Percentiles rank a stretch among this genome's conserved stretches.
phyloP scores from a whole-genome alignment of 1,140 invertebrate species.

The Drosophila insularis region DNA sequence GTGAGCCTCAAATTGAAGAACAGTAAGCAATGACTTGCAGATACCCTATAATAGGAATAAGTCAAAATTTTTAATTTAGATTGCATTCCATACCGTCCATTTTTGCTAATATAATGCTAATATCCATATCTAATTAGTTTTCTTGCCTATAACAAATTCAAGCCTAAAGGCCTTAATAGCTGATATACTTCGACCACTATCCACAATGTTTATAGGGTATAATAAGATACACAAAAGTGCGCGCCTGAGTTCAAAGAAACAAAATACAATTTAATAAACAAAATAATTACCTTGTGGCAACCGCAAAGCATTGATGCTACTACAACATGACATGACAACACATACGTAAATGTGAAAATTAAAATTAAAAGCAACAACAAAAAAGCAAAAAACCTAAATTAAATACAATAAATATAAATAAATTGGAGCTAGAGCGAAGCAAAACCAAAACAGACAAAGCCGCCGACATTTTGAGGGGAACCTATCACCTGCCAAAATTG shows the following conservation, averaged over 20 bases:
- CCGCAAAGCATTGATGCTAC: constrained; percentile 60
- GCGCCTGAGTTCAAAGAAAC: constrained; percentile 69
- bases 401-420: constrained; percentile 49
- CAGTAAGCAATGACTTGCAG: background rate
- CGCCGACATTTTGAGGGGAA: background rate
- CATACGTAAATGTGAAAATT: background rate
- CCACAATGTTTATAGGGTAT: background rate
- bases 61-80: too few relatives aligned
- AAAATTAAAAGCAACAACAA: constrained; percentile 20
- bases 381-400: constrained; percentile 11
- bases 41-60: background rate
- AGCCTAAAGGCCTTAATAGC: too few relatives aligned
- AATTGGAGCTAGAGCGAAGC: constrained; percentile 40
- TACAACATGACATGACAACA: constrained; percentile 49
- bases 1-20: background rate
- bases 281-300: constrained; percentile 68
- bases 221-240: constrained; percentile 33
- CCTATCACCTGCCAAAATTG: background rate
- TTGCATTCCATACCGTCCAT: too few relatives aligned
- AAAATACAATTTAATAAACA: constrained; percentile 46
- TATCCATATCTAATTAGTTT: too few relatives aligned
- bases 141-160: too few relatives aligned
- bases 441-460: constrained; percentile 16
- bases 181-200: background rate
- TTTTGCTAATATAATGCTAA: too few relatives aligned